Evolutionary conservation across 1,140 invertebrate species (phyloP).

Genomic region (Batillaria attramentaria): DNA sequence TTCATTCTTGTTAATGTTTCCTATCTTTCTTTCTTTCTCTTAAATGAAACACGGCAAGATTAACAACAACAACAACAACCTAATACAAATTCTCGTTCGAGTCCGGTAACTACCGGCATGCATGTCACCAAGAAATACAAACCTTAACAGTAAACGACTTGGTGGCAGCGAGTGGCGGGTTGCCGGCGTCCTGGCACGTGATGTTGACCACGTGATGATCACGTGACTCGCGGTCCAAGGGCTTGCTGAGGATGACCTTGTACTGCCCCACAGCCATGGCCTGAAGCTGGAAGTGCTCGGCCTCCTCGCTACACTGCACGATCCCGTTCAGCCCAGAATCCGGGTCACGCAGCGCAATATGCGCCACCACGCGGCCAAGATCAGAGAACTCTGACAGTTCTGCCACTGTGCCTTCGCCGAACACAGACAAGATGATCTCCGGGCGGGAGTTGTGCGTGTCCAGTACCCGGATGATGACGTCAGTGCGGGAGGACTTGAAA

Average conservation of each 20-base stretch:
- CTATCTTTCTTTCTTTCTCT: too few relatives aligned
- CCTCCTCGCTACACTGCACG: slow-evolving; percentile 51
- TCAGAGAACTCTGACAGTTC: slow-evolving; percentile 61
- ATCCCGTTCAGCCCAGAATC: slow-evolving; percentile 60
- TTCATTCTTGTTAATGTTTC: too few relatives aligned
- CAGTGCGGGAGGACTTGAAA: slow-evolving; percentile 44
- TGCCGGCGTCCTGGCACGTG: slow-evolving; percentile 77
- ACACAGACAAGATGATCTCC: slow-evolving; percentile 58
- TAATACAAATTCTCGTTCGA: too few relatives aligned
- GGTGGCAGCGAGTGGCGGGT: slow-evolving; percentile 82
- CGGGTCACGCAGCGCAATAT: slow-evolving; percentile 58
- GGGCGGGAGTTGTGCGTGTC: slow-evolving; percentile 67
- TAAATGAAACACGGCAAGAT: too few relatives aligned
- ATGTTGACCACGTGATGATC: slow-evolving; percentile 49
- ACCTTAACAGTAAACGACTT: slow-evolving; percentile 97
- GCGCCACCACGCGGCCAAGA: slow-evolving; percentile 59
- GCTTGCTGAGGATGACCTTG: slow-evolving; percentile 56
- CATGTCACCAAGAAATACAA: too few relatives aligned
- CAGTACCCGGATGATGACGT: slow-evolving; percentile 58
- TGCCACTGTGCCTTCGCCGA: slow-evolving; percentile 43
- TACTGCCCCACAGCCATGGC: slow-evolving; percentile 54
- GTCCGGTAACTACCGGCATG: not conserved
- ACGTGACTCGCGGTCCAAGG: slow-evolving; percentile 49
- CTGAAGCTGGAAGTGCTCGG: slow-evolving; percentile 50
- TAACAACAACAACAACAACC: too few relatives aligned